These are phyloP conservation scores for Salpingus planirostris DNA, from an alignment of 2,888 invertebrate species.

Conservation along the genomic window DNA sequence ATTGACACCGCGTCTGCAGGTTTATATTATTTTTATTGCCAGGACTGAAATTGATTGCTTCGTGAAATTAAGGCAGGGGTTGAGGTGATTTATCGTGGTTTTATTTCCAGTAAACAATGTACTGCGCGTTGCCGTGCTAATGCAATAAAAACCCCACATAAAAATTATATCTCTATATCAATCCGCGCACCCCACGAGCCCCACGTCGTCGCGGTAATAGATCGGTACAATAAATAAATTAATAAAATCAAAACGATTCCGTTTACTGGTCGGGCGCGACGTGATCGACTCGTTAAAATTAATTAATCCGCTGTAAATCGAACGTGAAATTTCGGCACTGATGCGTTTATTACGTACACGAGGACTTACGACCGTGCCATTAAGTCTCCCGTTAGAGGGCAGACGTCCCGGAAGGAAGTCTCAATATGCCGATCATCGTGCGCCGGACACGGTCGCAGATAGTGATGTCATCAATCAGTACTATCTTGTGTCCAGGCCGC, in stretches of 20 bases:
- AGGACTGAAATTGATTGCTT: constrained; percentile 33
- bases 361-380: too few relatives aligned
- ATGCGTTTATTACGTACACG: too few relatives aligned
- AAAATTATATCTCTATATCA: constrained; percentile 7
- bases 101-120: constrained; percentile 30
- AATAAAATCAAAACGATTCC: too few relatives aligned
- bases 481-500: constrained; percentile 32
- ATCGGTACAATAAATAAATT: too few relatives aligned
- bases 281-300: too few relatives aligned
- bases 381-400: constrained; percentile 31
- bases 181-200: neutral
- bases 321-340: too few relatives aligned
- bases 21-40: constrained; percentile 40
- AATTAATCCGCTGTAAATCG: too few relatives aligned
- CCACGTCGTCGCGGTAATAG: neutral
- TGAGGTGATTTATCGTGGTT: constrained; percentile 34
- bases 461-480: constrained; percentile 41
- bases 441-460: constrained; percentile 36
- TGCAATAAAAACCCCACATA: constrained; percentile 7
- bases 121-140: constrained; percentile 5
- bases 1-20: constrained; percentile 41
- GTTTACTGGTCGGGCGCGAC: too few relatives aligned
- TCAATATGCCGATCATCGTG: constrained; percentile 40
- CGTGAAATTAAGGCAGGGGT: constrained; percentile 31
- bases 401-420: constrained; percentile 39